Evolutionary conservation across 1,140 invertebrate species (phyloP).

Genomic region (Drosophila sturtevanti): DNA sequence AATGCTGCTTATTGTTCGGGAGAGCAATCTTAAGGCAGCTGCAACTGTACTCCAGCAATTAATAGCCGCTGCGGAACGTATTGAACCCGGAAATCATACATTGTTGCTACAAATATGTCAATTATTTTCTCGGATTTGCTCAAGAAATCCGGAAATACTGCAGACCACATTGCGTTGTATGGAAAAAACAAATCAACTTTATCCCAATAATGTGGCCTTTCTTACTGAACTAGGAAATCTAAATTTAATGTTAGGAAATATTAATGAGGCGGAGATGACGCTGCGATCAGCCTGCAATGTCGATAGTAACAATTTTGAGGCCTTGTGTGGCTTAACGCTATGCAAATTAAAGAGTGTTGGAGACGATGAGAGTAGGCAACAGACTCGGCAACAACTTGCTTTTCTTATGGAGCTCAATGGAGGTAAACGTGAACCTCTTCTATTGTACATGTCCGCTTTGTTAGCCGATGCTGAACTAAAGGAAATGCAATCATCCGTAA

Average conservation of each 20-base stretch:
- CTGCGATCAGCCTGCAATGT: slow-evolving; percentile 92
- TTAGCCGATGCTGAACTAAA: slow-evolving; percentile 81
- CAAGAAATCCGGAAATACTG: slow-evolving; percentile 88
- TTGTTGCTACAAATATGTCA: slow-evolving; percentile 89
- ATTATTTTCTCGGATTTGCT: slow-evolving; percentile 91
- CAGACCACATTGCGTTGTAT: slow-evolving; percentile 88
- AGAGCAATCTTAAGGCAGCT: slow-evolving; percentile 90
- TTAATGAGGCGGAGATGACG: slow-evolving; percentile 90
- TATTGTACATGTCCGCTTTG: slow-evolving; percentile 89
- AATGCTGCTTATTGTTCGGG: slow-evolving; percentile 89
- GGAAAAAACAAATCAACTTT: slow-evolving; percentile 88
- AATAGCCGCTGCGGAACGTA: slow-evolving; percentile 86
- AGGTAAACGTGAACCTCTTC: slow-evolving; percentile 84
- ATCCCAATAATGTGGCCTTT: slow-evolving; percentile 86
- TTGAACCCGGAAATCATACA: slow-evolving; percentile 89
- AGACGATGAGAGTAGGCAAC: slow-evolving; percentile 85
- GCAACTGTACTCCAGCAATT: slow-evolving; percentile 87
- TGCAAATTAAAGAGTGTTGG: slow-evolving; percentile 87
- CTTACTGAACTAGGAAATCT: slow-evolving; percentile 93
- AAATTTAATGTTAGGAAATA: slow-evolving; percentile 76
- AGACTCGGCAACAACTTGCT: slow-evolving; percentile 93
- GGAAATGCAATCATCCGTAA: slow-evolving; percentile 84
- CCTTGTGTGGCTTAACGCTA: slow-evolving; percentile 90
- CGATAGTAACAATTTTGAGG: slow-evolving; percentile 91
- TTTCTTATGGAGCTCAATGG: slow-evolving; percentile 92